phyloP scores from a whole-genome alignment of 2,888 invertebrate genomes.

The Sabatieria punctata region DNA sequence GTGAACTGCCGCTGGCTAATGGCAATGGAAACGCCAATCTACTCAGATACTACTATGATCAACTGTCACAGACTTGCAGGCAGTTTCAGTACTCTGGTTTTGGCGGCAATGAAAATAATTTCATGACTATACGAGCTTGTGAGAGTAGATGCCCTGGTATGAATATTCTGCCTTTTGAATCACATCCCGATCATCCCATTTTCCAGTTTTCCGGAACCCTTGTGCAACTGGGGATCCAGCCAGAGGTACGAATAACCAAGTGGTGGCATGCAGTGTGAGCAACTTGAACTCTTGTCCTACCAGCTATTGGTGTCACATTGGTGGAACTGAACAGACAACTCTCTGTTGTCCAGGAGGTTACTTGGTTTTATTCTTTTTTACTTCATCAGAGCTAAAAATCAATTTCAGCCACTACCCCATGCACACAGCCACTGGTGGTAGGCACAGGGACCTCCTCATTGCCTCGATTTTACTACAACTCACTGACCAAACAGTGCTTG shows the following conservation, averaged over 20 bases:
- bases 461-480: conserved; percentile 12
- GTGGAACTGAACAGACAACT: conserved; percentile 9
- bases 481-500: conserved; percentile 8
- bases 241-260: background rate
- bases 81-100: conserved; percentile 11
- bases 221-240: conserved; percentile 9
- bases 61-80: conserved; percentile 8
- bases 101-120: conserved; percentile 13
- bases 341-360: conserved; percentile 28
- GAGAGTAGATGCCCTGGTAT: conserved; percentile 12
- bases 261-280: conserved; percentile 6
- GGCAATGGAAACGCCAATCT: conserved; percentile 11
- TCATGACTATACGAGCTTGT: conserved; percentile 12
- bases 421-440: conserved; percentile 17
- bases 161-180: background rate
- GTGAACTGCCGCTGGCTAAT: conserved; percentile 8
- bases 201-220: conserved; percentile 11
- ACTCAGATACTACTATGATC: conserved; percentile 12
- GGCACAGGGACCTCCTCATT: conserved; percentile 18
- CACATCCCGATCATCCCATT: background rate
- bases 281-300: conserved; percentile 7
- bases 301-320: conserved; percentile 11
- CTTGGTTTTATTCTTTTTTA: background rate
- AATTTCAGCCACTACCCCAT: conserved; percentile 11
- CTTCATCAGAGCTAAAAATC: too few species aligned